Conservation (phyloP, 2,797 vertebrate species). For the Coracias cyanogaster region DNA sequence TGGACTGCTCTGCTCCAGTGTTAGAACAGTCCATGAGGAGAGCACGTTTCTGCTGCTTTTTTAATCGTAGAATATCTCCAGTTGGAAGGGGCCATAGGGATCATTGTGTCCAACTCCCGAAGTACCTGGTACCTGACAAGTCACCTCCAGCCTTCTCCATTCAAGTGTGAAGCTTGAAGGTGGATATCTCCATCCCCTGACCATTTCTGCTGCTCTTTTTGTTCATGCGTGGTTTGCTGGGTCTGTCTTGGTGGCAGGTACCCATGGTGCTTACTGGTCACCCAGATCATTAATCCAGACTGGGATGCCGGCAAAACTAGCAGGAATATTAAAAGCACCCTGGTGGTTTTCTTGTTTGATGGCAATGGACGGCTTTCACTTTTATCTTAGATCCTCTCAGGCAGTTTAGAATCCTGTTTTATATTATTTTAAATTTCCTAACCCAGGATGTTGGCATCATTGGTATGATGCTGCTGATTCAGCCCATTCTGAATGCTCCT, state of each 20-base stretch:
- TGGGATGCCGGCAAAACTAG: neutral
- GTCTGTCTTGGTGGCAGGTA: neutral
- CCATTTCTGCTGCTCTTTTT: neutral
- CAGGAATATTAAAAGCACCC: neutral
- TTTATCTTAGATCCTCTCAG: neutral
- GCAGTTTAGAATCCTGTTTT: neutral
- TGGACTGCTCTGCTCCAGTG: neutral
- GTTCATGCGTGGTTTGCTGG: neutral
- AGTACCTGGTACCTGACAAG: neutral
- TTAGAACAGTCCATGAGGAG: neutral
- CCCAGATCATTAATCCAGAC: neutral
- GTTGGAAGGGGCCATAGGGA: neutral
- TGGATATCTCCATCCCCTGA: neutral
- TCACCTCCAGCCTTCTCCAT: neutral
- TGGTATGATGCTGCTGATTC: neutral
- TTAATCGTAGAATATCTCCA: neutral
- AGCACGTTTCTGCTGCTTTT: neutral
- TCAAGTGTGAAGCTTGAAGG: neutral
- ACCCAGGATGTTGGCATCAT: neutral
- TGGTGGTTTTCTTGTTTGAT: neutral
- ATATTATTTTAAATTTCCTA: neutral
- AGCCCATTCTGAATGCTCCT: accelerated
- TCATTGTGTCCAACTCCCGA: neutral
- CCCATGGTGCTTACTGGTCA: neutral
- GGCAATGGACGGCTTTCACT: neutral